Conservation (phyloP, 2,113 vertebrate species). For the Raja brachyura region DNA sequence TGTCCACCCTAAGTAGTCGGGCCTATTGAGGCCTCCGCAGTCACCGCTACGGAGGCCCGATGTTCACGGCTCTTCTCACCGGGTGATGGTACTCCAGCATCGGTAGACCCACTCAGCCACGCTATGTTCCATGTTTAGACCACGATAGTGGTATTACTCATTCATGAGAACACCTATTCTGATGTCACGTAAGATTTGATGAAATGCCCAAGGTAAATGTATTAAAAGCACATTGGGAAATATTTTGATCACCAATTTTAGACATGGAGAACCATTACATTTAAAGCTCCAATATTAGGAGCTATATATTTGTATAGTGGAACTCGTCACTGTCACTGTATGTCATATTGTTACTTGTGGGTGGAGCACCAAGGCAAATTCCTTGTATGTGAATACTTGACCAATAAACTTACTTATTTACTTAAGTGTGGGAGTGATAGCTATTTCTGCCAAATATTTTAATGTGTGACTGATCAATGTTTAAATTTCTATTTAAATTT, state of each 20-base stretch:
- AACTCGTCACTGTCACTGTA: too few relatives aligned
- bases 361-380: too few relatives aligned
- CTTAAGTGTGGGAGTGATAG: background rate
- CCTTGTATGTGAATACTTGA: too few relatives aligned
- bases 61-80: too few relatives aligned
- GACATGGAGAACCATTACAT: background rate
- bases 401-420: too few relatives aligned
- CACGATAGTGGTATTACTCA: background rate
- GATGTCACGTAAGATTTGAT: background rate
- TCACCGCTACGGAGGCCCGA: too few relatives aligned
- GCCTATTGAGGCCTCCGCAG: too few relatives aligned
- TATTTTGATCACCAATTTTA: background rate
- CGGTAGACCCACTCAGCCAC: too few relatives aligned
- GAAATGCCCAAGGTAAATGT: background rate
- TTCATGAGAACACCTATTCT: background rate
- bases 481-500: background rate
- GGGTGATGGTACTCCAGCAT: too few relatives aligned
- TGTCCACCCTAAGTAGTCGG: too few relatives aligned
- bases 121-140: too few relatives aligned
- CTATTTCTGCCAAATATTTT: background rate
- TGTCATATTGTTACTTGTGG: too few relatives aligned
- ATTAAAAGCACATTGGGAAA: background rate
- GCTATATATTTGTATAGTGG: background rate
- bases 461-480: background rate
- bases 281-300: background rate